Evolutionary conservation across 2,888 invertebrate genomes (phyloP).

Genomic region (Oscheius sp.): DNA sequence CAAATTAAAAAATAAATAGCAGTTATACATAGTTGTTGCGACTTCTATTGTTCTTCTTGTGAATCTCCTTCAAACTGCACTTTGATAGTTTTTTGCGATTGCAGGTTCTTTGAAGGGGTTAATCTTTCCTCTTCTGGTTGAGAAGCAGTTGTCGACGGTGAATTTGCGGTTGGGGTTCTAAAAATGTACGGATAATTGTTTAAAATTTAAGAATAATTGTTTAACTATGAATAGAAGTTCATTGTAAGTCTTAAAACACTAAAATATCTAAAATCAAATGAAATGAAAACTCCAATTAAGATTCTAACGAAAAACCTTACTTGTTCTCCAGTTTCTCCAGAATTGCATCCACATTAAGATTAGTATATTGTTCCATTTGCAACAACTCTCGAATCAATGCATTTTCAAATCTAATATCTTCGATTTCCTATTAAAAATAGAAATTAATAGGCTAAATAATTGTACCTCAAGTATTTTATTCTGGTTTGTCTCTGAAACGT

Average conservation of each 20-base stretch:
- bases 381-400: constrained; percentile 11
- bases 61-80: not conserved
- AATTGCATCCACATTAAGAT: not conserved
- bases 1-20: not conserved
- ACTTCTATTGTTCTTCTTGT: not conserved
- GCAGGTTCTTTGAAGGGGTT: not conserved
- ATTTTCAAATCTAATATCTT: constrained; percentile 1
- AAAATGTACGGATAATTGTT: too few species aligned
- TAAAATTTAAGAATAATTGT: too few species aligned
- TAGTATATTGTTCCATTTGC: not conserved
- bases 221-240: too few species aligned
- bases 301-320: not conserved
- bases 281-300: not conserved
- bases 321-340: constrained; percentile 12
- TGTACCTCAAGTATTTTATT: constrained; percentile 2
- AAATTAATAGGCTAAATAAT: not conserved
- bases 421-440: constrained; percentile 7
- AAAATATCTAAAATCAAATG: too few species aligned
- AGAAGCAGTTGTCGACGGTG: not conserved
- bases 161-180: not conserved
- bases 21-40: not conserved
- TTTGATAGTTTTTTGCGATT: constrained; percentile 14
- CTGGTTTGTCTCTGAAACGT: not conserved
- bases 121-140: not conserved
- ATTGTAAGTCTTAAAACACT: too few species aligned